Evolutionary conservation across 2,888 invertebrate genomes (phyloP).

Genomic region (Euplexia lucipara): DNA sequence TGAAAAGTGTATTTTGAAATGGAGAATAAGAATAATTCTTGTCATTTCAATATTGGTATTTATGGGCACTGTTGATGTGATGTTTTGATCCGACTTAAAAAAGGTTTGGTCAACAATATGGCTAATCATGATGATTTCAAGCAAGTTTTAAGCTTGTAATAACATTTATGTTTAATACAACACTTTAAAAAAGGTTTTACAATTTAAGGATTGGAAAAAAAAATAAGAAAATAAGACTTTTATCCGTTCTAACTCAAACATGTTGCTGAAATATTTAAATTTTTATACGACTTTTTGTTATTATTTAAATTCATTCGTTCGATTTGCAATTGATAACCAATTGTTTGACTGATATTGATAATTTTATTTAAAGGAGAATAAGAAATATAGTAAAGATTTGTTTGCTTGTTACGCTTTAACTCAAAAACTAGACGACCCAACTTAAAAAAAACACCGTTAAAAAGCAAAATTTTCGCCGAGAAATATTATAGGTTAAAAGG

Average conservation of each 20-base stretch:
- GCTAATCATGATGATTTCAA: conserved; percentile 28
- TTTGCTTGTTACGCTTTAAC: no score
- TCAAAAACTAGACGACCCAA: no score
- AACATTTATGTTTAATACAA: conserved; percentile 12
- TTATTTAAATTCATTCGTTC: no score
- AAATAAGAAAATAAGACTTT: not conserved
- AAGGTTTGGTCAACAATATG: conserved; percentile 5
- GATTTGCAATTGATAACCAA: no score
- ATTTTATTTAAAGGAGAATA: no score
- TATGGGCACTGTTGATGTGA: not conserved
- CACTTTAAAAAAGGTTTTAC: not conserved
- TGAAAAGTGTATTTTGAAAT: no score
- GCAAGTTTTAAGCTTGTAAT: not conserved
- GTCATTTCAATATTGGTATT: not conserved
- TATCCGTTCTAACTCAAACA: not conserved
- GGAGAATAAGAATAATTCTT: no score
- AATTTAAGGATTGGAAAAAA: not conserved
- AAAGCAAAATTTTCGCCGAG: no score
- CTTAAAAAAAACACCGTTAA: no score
- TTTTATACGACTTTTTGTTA: not conserved
- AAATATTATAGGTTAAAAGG: no score
- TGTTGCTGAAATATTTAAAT: not conserved
- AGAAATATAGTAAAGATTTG: no score
- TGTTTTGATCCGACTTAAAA: not conserved
- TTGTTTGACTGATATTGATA: no score